Conservation (phyloP, 2,113 vertebrate species). For the Cavia porcellus region DNA sequence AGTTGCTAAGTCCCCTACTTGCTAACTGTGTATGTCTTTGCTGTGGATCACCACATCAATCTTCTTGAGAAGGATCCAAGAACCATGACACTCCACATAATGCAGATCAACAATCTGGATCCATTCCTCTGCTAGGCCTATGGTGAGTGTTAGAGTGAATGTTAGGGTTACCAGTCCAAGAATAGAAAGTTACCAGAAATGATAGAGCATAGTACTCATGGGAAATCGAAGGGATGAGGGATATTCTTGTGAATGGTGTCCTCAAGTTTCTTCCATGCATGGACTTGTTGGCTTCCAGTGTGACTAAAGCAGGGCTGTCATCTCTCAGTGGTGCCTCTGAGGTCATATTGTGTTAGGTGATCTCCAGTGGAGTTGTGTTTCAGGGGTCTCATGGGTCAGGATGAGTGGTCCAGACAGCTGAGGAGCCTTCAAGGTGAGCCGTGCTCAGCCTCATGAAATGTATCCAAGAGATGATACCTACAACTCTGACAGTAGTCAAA, state of each 20-base stretch:
- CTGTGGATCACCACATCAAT: neutral
- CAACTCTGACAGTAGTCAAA: neutral
- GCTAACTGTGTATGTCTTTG: neutral
- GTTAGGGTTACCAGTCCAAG: neutral
- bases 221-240: neutral
- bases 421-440: neutral
- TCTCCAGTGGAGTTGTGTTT: neutral
- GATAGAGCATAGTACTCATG: neutral
- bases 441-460: neutral
- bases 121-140: neutral
- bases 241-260: neutral
- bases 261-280: neutral
- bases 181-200: neutral
- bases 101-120: neutral
- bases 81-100: neutral
- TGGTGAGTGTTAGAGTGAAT: too few species aligned
- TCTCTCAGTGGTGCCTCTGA: neutral
- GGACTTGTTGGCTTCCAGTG: neutral
- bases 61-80: neutral
- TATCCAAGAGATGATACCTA: neutral
- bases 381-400: neutral
- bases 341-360: neutral
- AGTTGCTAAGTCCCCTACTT: neutral
- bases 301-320: neutral
- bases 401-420: neutral